phyloP scores from a whole-genome alignment of 2,888 invertebrate genomes.

The Spialia ferax region DNA sequence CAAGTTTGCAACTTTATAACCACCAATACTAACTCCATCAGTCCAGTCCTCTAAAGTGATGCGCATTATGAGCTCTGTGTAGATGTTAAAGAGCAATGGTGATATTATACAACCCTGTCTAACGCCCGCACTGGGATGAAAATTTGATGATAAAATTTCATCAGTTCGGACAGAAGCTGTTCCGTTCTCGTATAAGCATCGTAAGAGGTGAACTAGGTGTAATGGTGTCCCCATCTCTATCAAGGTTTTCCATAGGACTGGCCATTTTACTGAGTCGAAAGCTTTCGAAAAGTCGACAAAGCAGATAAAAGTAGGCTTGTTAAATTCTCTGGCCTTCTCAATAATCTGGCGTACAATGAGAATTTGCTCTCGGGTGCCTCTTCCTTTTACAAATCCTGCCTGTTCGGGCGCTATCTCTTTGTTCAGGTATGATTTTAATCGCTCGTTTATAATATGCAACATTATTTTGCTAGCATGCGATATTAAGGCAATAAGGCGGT shows the following conservation, averaged over 20 bases:
- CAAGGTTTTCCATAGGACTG: slow-evolving; percentile 1
- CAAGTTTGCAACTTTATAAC: neutral
- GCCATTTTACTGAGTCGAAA: neutral
- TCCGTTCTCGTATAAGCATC: slow-evolving; percentile 4
- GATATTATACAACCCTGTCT: slow-evolving; percentile 3
- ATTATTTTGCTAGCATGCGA: neutral
- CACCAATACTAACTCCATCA: slow-evolving; percentile 1
- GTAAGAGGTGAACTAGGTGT: neutral
- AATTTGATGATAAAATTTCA: slow-evolving; percentile 2
- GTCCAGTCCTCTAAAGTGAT: slow-evolving; percentile 4
- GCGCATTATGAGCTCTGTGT: neutral
- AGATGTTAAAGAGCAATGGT: neutral
- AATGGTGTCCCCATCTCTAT: neutral
- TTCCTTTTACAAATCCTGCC: slow-evolving; percentile 1
- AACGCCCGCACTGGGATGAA: neutral
- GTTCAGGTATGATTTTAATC: neutral
- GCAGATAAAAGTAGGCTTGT: neutral
- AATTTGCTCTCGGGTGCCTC: neutral
- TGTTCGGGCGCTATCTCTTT: neutral
- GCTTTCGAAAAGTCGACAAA: neutral
- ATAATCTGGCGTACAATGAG: neutral
- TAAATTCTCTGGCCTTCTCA: neutral
- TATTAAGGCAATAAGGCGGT: neutral
- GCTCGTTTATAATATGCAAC: neutral
- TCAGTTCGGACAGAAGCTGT: neutral